Evolutionary conservation across 1,140 invertebrate genomes (phyloP), one percentile per base, ranked within the genome.

Genomic region (Scaptodrosophila lebanonensis): DNA sequence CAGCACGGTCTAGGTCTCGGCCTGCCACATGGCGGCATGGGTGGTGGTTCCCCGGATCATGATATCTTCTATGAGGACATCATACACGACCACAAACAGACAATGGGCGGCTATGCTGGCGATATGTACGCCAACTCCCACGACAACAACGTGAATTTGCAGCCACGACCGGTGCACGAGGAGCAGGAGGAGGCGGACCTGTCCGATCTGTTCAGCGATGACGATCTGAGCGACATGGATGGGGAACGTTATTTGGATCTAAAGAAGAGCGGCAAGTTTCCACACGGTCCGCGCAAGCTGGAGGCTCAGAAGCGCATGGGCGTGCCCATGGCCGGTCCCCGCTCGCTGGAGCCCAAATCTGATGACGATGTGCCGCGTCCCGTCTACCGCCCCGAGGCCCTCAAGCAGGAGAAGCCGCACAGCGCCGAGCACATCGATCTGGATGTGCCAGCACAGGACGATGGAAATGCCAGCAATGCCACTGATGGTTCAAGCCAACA

Each of bases 251-350:
- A 79, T 33, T 51, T 86, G 65, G 85, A 84, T 7, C 27, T 86
- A 7, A 87, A 86, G 47, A 87, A 86, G 71, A 85, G 92, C 13
- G 93, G 94, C 22, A 91, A 93, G 53, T 95, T 95, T 87, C 94
- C 94, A 0, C 93, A 95, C 2, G 94, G 94, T 0, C 94, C 94
- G 0, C 88, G 94, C 1, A 92, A 93, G 32, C 88, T 95, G 9
- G 90, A 91, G 40, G 86, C 84, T 7, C 86, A 87, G 43, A 87
- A 87, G 32, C 71, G 86, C 9, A 85, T 87, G 50, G 86, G 86
- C 9, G 87, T 90, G 0, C 89, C 89, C 0, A 89, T 91, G 40
- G 90, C 89, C 13, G 90, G 90, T 9, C 90, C 90, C 3, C 86
- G 90, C 13, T 89, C 89, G 7, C 61, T 91, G n/a, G 84, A 86